These are phyloP conservation scores for Hylyphantes graminicola DNA, from an alignment of 1,140 invertebrate genomes.

Conservation along the genomic window DNA sequence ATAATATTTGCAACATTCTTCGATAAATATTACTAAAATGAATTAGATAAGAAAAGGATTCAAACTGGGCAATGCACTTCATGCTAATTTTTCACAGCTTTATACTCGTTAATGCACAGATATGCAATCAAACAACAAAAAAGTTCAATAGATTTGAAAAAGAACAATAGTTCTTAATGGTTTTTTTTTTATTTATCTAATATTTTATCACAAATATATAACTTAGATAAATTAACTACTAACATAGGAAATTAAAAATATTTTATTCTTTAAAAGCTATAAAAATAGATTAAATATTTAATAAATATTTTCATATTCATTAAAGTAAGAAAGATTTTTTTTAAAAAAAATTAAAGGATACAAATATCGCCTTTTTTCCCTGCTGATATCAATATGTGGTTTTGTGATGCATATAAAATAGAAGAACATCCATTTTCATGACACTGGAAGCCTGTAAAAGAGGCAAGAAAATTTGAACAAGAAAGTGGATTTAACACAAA, in stretches of 20 bases:
- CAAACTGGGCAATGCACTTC: background rate
- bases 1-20: background rate
- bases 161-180: background rate
- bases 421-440: slow-evolving; percentile 90
- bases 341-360: slow-evolving; percentile 72
- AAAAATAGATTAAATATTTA: background rate
- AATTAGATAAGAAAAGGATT: background rate
- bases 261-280: background rate
- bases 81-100: background rate
- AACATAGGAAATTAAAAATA: background rate
- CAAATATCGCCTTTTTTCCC: slow-evolving; percentile 96
- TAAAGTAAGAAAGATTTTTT: background rate
- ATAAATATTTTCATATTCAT: background rate
- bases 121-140: background rate
- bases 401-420: slow-evolving; percentile 91
- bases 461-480: background rate
- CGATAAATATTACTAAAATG: background rate
- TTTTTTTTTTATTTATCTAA: background rate
- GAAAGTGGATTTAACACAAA: no score
- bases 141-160: background rate
- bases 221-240: background rate
- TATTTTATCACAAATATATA: background rate
- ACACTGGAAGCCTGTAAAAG: slow-evolving; percentile 82
- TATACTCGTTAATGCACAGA: no score
- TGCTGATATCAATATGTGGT: slow-evolving; percentile 87